Evolutionary conservation across 2,888 invertebrate species (phyloP), one percentile per base, ranked within the genome.

Genomic region (Linnaemya tessellans): DNA sequence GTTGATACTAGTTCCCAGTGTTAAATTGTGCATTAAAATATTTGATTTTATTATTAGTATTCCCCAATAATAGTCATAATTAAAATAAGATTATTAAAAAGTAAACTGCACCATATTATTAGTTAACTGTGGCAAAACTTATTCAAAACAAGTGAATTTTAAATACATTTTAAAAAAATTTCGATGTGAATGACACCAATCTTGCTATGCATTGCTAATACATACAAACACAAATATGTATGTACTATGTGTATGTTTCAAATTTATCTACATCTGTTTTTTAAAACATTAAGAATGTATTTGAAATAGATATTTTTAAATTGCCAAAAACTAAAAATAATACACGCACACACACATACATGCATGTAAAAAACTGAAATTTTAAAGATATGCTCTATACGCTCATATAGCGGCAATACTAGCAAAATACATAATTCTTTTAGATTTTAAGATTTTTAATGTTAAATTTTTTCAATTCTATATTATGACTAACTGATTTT

Each of bases 321-420:
- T 85, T 85, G 84, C 85, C 79, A 85, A 85, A 85, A 82, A 51
- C 58, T 68, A 78, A 74, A 67, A 73, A 25, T 25, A 77, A 56
- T 73, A 25, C 54, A n/a, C n/a, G 74, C 46, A 81, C 46, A 51
- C n/a, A 25, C 22, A 22, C 41, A 41, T 11, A 41, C 13, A 38
- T 1, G 10, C 5, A 20, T 9, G 41, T 2, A 38, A 9, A 51
- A 43, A 54, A 80, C 8, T 22, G 35, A 71, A 20, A 35, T 5
- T 49, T 58, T 11, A 38, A 18, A 56, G 43, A 77, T 25, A 41
- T n/a, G 10, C 22, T n/a, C n/a, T 30, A 30, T 5, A 46, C 56
- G 18, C 8, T 35, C 9, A 64, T 0, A 74, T 41, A 9, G 9
- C 20, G 18, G 54, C 30, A 51, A 79, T 64, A 43, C 10, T 30